phyloP scores from a whole-genome alignment of 1,140 invertebrate genomes.

The Pseudomyrmex flavicornis region DNA sequence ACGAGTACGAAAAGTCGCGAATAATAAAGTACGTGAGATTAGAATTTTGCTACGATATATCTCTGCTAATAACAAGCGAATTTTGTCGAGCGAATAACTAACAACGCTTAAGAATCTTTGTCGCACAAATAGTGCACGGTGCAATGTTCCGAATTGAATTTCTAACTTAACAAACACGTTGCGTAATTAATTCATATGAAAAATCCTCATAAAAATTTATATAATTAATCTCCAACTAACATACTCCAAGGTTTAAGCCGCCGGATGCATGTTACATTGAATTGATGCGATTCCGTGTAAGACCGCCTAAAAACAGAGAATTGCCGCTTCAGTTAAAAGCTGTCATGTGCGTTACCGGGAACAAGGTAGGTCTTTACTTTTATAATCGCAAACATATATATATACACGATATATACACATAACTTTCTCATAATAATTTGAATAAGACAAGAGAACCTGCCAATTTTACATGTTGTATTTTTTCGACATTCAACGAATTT shows the following conservation, averaged over 20 bases:
- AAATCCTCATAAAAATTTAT: background rate
- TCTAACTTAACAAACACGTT: background rate
- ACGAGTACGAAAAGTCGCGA: constrained; percentile 95
- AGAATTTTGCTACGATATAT: background rate
- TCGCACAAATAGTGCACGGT: background rate
- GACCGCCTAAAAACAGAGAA: constrained; percentile 98
- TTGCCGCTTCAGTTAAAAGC: constrained; percentile 97
- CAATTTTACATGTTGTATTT: background rate
- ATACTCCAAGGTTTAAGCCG: constrained; percentile 94
- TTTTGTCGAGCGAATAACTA: background rate
- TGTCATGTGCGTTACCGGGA: constrained; percentile 93
- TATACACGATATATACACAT: too few relatives aligned
- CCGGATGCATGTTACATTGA: constrained; percentile 99
- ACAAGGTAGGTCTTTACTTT: constrained; percentile 87
- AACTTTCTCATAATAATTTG: too few relatives aligned
- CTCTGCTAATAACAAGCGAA: background rate
- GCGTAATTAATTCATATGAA: background rate
- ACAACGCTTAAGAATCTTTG: constrained; percentile 1
- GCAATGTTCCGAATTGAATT: background rate
- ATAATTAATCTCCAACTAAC: constrained; percentile 61
- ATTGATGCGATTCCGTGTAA: constrained; percentile 97
- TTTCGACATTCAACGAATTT: background rate
- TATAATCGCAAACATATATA: background rate
- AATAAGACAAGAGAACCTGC: too few relatives aligned
- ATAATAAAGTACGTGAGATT: constrained; percentile 92